phyloP scores from a whole-genome alignment of 2,888 invertebrate genomes.

The Pimpla rufipes region DNA sequence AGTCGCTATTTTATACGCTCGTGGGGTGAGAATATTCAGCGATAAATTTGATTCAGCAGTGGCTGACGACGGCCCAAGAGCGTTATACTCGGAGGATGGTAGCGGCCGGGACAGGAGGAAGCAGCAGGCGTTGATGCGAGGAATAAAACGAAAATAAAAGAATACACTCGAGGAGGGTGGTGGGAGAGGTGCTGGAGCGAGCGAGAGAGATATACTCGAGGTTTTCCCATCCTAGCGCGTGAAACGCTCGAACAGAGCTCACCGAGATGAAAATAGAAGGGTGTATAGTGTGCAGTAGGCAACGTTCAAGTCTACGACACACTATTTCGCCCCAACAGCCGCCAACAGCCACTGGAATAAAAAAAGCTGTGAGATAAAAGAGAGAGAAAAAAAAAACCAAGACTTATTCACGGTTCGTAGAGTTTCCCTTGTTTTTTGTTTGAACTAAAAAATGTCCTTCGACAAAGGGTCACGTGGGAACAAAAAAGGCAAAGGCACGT shows the following conservation, averaged over 20 bases:
- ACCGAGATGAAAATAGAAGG: conserved; percentile 65
- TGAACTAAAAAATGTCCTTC: not conserved
- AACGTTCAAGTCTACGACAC: conserved; percentile 48
- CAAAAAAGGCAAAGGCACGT: not conserved
- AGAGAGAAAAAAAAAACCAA: conserved; percentile 25
- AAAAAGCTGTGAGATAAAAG: conserved; percentile 6
- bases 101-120: conserved; percentile 11
- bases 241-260: conserved; percentile 60
- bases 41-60: conserved; percentile 41
- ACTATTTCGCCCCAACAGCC: conserved; percentile 58
- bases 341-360: conserved; percentile 48
- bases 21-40: conserved; percentile 16
- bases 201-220: conserved; percentile 49
- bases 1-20: conserved; percentile 15
- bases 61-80: conserved; percentile 17
- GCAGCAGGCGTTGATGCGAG: conserved; percentile 38
- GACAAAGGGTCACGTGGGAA: not conserved
- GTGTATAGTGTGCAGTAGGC: conserved; percentile 37
- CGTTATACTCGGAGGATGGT: conserved; percentile 9
- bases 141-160: conserved; percentile 41
- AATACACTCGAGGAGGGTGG: conserved; percentile 28
- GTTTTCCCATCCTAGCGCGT: conserved; percentile 33
- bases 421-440: conserved; percentile 2
- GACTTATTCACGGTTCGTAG: conserved; percentile 17
- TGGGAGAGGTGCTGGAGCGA: conserved; percentile 30